These are phyloP conservation scores for Gibbula magus DNA, from an alignment of 2,888 invertebrate species.

Conservation along the genomic window DNA sequence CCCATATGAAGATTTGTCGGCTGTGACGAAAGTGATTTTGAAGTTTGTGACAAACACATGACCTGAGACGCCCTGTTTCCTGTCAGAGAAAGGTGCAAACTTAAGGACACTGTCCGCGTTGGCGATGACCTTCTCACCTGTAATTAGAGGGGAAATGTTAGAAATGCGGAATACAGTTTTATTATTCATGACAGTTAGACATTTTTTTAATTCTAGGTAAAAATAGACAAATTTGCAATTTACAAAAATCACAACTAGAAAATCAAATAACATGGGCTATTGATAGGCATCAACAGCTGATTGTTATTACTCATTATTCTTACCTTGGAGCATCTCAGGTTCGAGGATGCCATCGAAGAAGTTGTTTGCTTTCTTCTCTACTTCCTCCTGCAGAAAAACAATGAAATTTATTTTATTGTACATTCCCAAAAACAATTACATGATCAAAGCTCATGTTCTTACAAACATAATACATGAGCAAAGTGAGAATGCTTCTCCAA, in stretches of 20 bases:
- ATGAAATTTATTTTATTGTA: no score
- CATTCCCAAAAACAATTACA: no score
- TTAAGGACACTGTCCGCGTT: slow-evolving; percentile 88
- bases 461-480: no score
- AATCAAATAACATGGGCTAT: no score
- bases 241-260: no score
- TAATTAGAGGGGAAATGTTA: slow-evolving; percentile 57
- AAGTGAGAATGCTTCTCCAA: no score
- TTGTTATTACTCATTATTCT: background rate
- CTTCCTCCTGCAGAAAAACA: slow-evolving; percentile 52
- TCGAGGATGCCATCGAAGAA: slow-evolving; percentile 58
- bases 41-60: slow-evolving; percentile 93
- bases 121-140: slow-evolving; percentile 88
- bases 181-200: no score
- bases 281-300: no score
- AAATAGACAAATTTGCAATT: no score
- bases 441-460: no score
- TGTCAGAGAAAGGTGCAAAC: slow-evolving; percentile 87
- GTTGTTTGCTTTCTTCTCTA: slow-evolving; percentile 54
- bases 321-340: slow-evolving; percentile 59
- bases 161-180: no score
- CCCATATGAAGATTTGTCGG: slow-evolving; percentile 75
- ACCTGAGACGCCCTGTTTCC: slow-evolving; percentile 87
- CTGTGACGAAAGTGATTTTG: slow-evolving; percentile 90
- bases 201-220: no score